Percentiles rank a stretch among this genome's conserved stretches.
Evolutionary conservation across 2,797 vertebrate genomes (phyloP).

Genomic region (Macroramphosus scolopax): DNA sequence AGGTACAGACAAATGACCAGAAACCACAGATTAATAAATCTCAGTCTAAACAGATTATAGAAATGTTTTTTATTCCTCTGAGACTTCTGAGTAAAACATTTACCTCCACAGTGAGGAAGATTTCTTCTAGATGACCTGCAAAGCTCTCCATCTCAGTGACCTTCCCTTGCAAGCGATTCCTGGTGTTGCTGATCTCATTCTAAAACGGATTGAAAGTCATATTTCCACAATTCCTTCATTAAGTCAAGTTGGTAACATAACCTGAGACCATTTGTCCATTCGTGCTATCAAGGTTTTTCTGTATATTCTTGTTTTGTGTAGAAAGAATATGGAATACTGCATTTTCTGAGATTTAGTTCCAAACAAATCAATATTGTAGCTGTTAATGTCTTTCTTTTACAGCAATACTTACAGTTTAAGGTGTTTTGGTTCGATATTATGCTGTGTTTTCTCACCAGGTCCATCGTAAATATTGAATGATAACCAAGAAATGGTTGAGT

Average conservation of each 20-base stretch:
- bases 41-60: slow-evolving; percentile 6
- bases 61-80: too few species aligned
- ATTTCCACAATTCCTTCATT: background rate
- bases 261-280: background rate
- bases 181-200: slow-evolving; percentile 79
- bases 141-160: slow-evolving; percentile 92
- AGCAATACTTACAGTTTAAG: too few species aligned
- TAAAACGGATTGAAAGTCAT: slow-evolving; percentile 50
- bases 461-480: too few species aligned
- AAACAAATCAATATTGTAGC: slow-evolving; percentile 6
- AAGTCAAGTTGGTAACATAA: slow-evolving; percentile 13
- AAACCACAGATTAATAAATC: slow-evolving; percentile 3
- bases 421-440: too few species aligned
- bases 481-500: background rate
- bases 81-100: slow-evolving; percentile 22
- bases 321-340: slow-evolving; percentile 11
- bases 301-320: background rate
- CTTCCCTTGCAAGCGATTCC: slow-evolving; percentile 83
- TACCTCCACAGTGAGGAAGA: slow-evolving; percentile 97
- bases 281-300: background rate
- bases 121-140: slow-evolving; percentile 92
- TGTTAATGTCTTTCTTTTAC: too few species aligned
- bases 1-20: background rate
- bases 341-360: slow-evolving; percentile 18
- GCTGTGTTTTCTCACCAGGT: too few species aligned